Evolutionary conservation across 2,113 vertebrate species (phyloP).

Genomic region (Felis chaus): DNA sequence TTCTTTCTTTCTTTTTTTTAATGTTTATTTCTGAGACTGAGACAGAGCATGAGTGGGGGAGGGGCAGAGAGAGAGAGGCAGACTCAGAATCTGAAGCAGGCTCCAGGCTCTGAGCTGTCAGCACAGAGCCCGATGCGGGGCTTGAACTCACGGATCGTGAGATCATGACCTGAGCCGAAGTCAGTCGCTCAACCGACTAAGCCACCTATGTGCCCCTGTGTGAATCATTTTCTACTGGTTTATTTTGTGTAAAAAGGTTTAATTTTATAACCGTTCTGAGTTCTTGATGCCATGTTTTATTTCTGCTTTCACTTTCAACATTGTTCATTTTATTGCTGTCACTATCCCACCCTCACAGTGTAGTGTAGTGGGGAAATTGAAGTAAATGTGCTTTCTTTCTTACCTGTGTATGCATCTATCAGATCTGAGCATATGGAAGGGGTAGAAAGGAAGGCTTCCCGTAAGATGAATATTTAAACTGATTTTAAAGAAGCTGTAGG

Average conservation of each 20-base stretch:
- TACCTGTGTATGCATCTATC: neutral
- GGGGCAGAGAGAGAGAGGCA: too few relatives aligned
- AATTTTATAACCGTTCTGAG: neutral
- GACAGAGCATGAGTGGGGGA: too few relatives aligned
- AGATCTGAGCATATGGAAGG: neutral
- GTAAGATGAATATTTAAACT: neutral
- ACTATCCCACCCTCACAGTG: neutral
- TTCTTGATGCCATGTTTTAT: neutral
- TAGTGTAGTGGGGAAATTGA: neutral
- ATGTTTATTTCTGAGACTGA: too few relatives aligned
- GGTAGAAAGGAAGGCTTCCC: neutral
- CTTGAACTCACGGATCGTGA: too few relatives aligned
- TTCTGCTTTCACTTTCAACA: neutral
- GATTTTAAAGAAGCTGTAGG: neutral
- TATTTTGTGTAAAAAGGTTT: neutral
- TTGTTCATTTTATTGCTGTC: neutral
- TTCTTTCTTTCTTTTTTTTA: neutral
- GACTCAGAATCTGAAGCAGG: too few relatives aligned
- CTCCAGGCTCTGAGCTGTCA: too few relatives aligned
- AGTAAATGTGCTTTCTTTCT: neutral
- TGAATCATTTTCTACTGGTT: neutral
- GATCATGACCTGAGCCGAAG: too few relatives aligned
- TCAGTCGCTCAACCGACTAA: too few relatives aligned
- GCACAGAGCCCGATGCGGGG: fast-evolving
- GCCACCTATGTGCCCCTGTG: neutral